Percentiles rank a stretch among this genome's conserved stretches.
These are phyloP conservation scores for Lathamus discolor DNA, from an alignment of 2,113 vertebrate genomes.

Conservation along the genomic window DNA sequence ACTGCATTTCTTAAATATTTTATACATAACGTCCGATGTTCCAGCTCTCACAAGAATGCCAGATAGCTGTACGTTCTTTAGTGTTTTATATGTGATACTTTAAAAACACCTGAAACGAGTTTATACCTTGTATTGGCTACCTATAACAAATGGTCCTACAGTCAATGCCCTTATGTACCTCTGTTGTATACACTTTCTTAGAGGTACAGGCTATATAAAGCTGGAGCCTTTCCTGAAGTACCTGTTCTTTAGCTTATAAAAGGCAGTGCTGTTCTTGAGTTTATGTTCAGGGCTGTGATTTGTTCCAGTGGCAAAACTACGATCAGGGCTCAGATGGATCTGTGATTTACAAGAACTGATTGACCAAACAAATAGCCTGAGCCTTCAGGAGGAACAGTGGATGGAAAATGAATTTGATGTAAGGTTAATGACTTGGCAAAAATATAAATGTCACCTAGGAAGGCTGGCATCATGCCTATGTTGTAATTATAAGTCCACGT, in stretches of 20 bases:
- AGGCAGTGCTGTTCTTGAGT: neutral
- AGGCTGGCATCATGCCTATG: neutral
- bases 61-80: constrained; percentile 14
- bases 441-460: neutral
- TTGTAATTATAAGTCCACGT: neutral
- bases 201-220: neutral
- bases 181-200: neutral
- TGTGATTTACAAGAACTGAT: constrained; percentile 16
- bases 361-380: neutral
- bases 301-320: neutral
- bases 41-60: constrained; percentile 30
- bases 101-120: constrained; percentile 20
- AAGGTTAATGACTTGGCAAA: neutral
- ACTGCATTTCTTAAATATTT: constrained; percentile 61
- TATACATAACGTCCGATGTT: constrained; percentile 45
- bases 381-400: neutral
- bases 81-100: constrained; percentile 56
- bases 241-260: neutral
- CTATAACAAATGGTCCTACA: neutral
- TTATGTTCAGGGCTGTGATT: neutral
- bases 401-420: neutral
- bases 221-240: neutral
- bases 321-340: neutral
- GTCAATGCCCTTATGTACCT: neutral
- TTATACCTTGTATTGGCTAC: neutral